Evolutionary conservation across 1,140 invertebrate genomes (phyloP), one percentile per base, ranked within the genome.

Genomic region (Drosophila fuyamai): DNA sequence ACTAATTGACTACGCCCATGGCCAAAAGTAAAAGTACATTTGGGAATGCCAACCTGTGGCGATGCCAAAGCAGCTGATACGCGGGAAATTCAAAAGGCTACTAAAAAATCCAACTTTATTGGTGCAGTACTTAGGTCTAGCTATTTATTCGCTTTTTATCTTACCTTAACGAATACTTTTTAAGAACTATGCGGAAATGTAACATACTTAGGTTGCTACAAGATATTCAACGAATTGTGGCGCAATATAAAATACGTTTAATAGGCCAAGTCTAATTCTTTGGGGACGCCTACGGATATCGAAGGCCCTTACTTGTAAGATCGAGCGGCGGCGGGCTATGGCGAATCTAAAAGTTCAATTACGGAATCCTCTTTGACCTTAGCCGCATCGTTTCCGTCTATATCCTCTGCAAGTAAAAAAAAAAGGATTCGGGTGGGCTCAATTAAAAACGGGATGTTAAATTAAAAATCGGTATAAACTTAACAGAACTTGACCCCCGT

Each of bases 261-360:
- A 53, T 35, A 48, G 53, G 40, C 61, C 47, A 61, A 36, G 41
- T 55, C 43, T 54, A 58, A 73, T 53, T 84, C 81, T 84, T 84
- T 84, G 81, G 81, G 65, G 62, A 46, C 46, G 32, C 46, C 41
- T 51, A 57, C 46, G 41, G 57, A 55, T 57, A 71, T 43, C 27
- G 43, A n/a, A 53, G 32, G 50, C 36, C 10, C 50, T 53, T 53
- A 36, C 14, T 18, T 18, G 14, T 13, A 53, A 36, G 29, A 18
- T 40, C n/a, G 14, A 35, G 50, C 29, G 50, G 44, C 67, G 43
- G 43, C 36, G 13, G 23, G 32, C 54, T 81, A 84, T 35, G 81
- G 82, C 51, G 82, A 85, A 71, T 85, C 81, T 66, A 72, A 70
- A 66, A 84, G 82, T 46, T 86, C 81, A 74, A 85, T 85, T 53